These are phyloP conservation scores for Leptinotarsa peninsularis DNA, from an alignment of 2,888 invertebrate species.

Conservation along the genomic window DNA sequence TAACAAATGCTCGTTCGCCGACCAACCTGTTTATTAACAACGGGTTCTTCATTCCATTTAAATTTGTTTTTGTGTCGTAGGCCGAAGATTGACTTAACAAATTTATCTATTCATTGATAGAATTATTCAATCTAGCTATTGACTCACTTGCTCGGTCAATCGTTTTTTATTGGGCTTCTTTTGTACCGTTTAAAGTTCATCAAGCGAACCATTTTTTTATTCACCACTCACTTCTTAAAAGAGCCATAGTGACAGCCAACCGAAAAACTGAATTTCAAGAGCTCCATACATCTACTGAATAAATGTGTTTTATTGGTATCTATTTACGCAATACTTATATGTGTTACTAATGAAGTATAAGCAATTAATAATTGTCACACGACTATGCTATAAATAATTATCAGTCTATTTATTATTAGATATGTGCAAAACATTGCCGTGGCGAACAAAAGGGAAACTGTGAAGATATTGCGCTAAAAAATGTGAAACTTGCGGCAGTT, in stretches of 20 bases:
- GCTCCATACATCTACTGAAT: neutral
- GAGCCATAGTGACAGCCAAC: neutral
- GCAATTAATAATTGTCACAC: slow-evolving; percentile 39
- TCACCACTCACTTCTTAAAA: neutral
- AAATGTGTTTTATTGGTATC: slow-evolving; percentile 15
- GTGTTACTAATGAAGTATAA: slow-evolving; percentile 26
- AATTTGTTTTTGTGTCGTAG: slow-evolving; percentile 44
- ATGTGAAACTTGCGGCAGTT: slow-evolving; percentile 33
- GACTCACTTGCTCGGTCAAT: slow-evolving; percentile 54
- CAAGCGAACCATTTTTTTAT: neutral
- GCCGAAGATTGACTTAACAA: slow-evolving; percentile 62
- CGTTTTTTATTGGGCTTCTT: slow-evolving; percentile 41
- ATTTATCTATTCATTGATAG: slow-evolving; percentile 63
- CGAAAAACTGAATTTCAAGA: neutral
- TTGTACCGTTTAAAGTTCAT: slow-evolving; percentile 25
- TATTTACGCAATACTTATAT: slow-evolving; percentile 25
- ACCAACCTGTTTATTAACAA: slow-evolving; percentile 35
- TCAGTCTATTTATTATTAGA: slow-evolving; percentile 24
- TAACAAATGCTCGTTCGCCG: slow-evolving; percentile 18
- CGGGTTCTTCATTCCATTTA: slow-evolving; percentile 36
- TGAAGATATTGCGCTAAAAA: slow-evolving; percentile 28
- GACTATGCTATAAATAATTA: slow-evolving; percentile 32
- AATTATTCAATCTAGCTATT: slow-evolving; percentile 60
- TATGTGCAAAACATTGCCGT: slow-evolving; percentile 25
- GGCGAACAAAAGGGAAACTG: slow-evolving; percentile 32